Evolutionary conservation across 2,888 invertebrate species (phyloP).

Genomic region (Neoscelio sp.): DNA sequence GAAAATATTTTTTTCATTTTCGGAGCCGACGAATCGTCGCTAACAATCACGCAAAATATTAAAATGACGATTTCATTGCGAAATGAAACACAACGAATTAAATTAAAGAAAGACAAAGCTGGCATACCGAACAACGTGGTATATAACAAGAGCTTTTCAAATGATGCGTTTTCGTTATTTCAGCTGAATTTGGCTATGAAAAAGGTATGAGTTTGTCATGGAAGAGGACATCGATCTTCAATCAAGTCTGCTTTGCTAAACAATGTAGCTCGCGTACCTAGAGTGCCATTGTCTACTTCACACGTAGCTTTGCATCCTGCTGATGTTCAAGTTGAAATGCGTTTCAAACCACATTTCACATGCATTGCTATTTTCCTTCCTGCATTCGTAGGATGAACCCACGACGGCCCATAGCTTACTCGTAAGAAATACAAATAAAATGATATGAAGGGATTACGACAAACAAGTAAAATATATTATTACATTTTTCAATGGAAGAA

Average conservation of each 20-base stretch:
- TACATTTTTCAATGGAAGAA: no score
- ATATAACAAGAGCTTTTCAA: conserved; percentile 49
- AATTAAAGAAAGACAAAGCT: conserved; percentile 21
- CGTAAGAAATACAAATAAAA: no score
- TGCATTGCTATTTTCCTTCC: conserved; percentile 18
- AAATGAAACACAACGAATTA: conserved; percentile 21
- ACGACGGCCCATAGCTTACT: no score
- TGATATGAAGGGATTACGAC: no score
- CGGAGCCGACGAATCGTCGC: background rate
- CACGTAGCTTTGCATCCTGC: conserved; percentile 30
- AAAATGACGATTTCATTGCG: background rate
- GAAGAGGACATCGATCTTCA: conserved; percentile 64
- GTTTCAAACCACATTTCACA: conserved; percentile 31
- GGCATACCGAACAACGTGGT: conserved; percentile 5
- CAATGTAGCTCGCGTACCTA: conserved; percentile 37
- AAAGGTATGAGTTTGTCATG: conserved; percentile 38
- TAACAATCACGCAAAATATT: no score
- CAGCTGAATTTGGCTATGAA: conserved; percentile 24
- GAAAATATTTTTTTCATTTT: background rate
- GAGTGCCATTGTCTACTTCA: conserved; percentile 46
- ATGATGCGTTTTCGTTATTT: conserved; percentile 48
- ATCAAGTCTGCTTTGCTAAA: conserved; percentile 55
- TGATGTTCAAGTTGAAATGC: conserved; percentile 27
- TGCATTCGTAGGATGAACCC: no score
- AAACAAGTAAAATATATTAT: no score